phyloP scores from a whole-genome alignment of 2,888 invertebrate genomes.

The Lysandra bellargus region DNA sequence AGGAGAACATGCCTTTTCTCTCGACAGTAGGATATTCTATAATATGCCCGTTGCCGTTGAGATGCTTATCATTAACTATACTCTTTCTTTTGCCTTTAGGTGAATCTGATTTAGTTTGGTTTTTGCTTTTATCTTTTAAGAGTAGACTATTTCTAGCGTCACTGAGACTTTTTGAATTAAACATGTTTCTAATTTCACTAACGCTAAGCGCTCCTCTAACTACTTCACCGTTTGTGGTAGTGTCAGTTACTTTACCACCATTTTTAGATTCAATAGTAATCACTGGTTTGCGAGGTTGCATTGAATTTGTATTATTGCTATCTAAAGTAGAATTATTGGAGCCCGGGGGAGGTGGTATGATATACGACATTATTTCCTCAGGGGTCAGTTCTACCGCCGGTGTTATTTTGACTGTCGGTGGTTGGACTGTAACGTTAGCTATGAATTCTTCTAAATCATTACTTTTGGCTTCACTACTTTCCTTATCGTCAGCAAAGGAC shows the following conservation, averaged over 20 bases:
- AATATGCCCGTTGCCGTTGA: conserved; percentile 76
- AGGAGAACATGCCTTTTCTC: conserved; percentile 86
- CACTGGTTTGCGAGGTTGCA: neutral
- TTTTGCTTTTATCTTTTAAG: conserved; percentile 71
- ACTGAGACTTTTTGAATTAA: conserved; percentile 72
- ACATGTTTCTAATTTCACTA: conserved; percentile 78
- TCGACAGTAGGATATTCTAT: conserved; percentile 88
- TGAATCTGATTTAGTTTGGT: conserved; percentile 64
- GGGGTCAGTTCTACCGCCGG: conserved; percentile 89
- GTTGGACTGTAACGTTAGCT: conserved; percentile 89
- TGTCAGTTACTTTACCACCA: conserved; percentile 47
- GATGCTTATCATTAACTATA: conserved; percentile 61
- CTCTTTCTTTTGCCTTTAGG: conserved; percentile 74
- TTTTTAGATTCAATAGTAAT: conserved; percentile 3
- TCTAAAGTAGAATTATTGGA: conserved; percentile 75
- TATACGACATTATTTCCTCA: conserved; percentile 91
- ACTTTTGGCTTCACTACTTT: conserved; percentile 65
- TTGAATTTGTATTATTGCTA: conserved; percentile 56
- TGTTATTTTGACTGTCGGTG: conserved; percentile 87
- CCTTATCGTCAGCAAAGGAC: conserved; percentile 86
- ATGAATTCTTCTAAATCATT: conserved; percentile 90
- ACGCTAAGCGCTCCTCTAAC: conserved; percentile 81
- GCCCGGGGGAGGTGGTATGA: conserved; percentile 87
- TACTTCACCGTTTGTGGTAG: conserved; percentile 68
- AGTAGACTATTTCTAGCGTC: conserved; percentile 76